Evolutionary conservation across 2,888 invertebrate genomes (phyloP), one percentile per base, ranked within the genome.

Genomic region (Conus canariensis): DNA sequence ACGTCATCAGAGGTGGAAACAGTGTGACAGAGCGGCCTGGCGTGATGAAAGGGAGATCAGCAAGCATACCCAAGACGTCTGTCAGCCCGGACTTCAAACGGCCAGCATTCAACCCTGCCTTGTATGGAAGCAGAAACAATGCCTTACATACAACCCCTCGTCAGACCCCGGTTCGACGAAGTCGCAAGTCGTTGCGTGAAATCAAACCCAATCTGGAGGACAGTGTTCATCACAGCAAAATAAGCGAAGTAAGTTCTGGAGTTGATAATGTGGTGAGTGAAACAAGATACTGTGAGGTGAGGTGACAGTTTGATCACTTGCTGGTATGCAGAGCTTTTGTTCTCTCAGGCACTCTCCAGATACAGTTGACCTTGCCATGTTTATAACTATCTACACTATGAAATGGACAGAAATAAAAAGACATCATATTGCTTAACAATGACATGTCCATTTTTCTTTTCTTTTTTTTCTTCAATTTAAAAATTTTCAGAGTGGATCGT

Each of bases 121-220:
- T 90, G 22, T 91, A 91, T 77, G 90, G 56, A 45, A 74, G 87
- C 59, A 67, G 59, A 3, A 19, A 83, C 19, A 87, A 60, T 19
- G 22, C 77, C 10, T 59, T 86, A 30, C 70, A 87, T 12, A 64
- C 90, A 30, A 85, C 67, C 16, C 45, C 82, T 64, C 82, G 82
- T 1, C 88, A 88, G 67, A 83, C 83, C 14, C 64, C 89, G 0
- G 58, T 89, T 16, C 85, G 89, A 6, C 85, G 89, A 91, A 95
- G 93, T 92, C 92, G 93, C 59, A 95, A 94, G 87, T 95, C 95
- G 19, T 89, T 96, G 80, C 91, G 95, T 67, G 96, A 96, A 90
- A 94, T 96, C 70, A 91, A 82, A 56, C 89, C 89, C 25, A 67
- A 85, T 16, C 56, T 89, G 56, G 89, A 89, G 25, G 89, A 89